phyloP scores from a whole-genome alignment of 1,140 invertebrate species.

The Periplaneta americana region DNA sequence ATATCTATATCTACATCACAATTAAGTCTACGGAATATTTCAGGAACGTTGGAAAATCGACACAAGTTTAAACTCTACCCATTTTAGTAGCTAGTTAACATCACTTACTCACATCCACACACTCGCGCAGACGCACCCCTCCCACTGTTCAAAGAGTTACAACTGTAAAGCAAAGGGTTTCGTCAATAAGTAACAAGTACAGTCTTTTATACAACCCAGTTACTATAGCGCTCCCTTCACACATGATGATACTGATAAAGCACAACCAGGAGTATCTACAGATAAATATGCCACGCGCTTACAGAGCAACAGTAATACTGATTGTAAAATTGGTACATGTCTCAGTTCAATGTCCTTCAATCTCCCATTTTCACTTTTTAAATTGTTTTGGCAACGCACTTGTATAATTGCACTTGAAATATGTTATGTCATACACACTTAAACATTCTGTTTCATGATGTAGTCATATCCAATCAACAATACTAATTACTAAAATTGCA shows the following conservation, averaged over 20 bases:
- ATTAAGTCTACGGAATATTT: not conserved
- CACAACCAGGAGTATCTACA: not conserved
- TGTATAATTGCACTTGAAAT: slow-evolving; percentile 10
- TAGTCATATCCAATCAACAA: not conserved
- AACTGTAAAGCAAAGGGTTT: not conserved
- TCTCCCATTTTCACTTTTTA: not conserved
- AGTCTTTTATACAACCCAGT: not conserved
- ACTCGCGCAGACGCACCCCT: not conserved
- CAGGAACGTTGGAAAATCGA: not conserved
- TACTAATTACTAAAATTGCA: not conserved
- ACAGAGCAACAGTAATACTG: slow-evolving; percentile 1
- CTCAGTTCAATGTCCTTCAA: not conserved
- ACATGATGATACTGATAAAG: not conserved
- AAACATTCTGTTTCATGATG: not conserved
- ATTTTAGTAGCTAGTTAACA: not conserved
- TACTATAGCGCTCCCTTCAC: not conserved
- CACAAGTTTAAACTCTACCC: not conserved
- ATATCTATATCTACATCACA: not conserved
- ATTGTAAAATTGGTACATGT: slow-evolving; percentile 3
- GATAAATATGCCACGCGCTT: not conserved
- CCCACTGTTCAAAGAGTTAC: not conserved
- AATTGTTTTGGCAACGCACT: slow-evolving; percentile 4
- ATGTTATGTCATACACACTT: not conserved
- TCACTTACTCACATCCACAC: too few relatives aligned
- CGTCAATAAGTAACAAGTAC: not conserved